Evolutionary conservation across 2,113 vertebrate genomes (phyloP), one percentile per base, ranked within the genome.

Genomic region (Psilopsiagon aymara): DNA sequence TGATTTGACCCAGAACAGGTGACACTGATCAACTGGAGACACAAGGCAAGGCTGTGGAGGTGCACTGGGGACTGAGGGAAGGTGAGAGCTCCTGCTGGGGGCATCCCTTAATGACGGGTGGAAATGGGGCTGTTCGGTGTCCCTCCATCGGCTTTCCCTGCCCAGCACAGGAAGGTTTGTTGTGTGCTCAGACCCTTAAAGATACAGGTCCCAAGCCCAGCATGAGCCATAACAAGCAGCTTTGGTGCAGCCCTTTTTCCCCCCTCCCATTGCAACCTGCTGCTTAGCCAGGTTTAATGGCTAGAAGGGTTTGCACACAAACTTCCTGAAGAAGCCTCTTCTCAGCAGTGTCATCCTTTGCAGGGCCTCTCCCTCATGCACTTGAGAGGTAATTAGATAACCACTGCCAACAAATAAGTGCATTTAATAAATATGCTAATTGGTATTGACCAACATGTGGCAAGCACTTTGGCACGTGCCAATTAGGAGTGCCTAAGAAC

Each of bases 401-500:
- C 86, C 60, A 68, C 91, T 24, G 53, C 75, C 78, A 92, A 70
- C 86, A 71, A 84, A 73, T 82, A 17, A 1, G 4, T 31, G 70
- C 44, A 35, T 89, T 95, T 97, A 97, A 91, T 92, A 83, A 96
- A 60, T 55, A 91, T 97, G 95, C 90, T 97, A 96, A 97, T 95
- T 96, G 95, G 53, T 96, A 97, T 97, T 96, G 96, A 96, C 94
- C 87, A 88, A 15, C 24, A 10, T 9, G 81, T 63, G 87, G 94
- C 94, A 92, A 86, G 76, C 68, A 7, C 91, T 97, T 57, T 47
- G 46, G 96, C 95, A 92, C 29, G 25, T 94, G 90, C 88, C 95
- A 92, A 70, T 94, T 84, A 93, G 81, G 55, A 89, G 68, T 14
- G 73, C 39, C 55, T 62, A 2, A 24, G 77, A 76, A 78, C 57